Evolutionary conservation across 2,797 vertebrate genomes (phyloP).

Genomic region (Rhyacichthys aspro): DNA sequence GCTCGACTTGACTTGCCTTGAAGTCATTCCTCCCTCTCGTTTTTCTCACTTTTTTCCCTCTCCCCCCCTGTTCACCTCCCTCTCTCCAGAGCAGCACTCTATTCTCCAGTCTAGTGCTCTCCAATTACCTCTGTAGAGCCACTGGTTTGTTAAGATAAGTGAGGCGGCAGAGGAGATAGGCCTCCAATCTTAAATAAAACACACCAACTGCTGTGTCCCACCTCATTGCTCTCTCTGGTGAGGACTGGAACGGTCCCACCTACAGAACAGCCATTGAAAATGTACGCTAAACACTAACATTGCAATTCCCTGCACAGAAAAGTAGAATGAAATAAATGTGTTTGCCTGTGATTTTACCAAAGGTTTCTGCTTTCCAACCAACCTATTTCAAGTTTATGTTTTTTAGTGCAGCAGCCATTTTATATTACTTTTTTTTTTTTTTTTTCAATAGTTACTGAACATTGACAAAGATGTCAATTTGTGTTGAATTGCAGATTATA

Average conservation of each 20-base stretch:
- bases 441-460: too few species aligned
- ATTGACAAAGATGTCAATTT: too few species aligned
- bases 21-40: constrained; percentile 40
- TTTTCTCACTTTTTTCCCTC: constrained; percentile 27
- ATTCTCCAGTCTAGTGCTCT: constrained; percentile 76
- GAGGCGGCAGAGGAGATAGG: constrained; percentile 67
- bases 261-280: constrained; percentile 37
- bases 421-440: too few species aligned
- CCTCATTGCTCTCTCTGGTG: constrained; percentile 67
- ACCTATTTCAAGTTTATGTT: too few species aligned
- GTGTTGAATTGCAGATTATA: too few species aligned
- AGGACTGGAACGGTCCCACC: constrained; percentile 44
- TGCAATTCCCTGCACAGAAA: constrained; percentile 36
- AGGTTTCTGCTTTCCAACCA: too few species aligned
- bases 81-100: constrained; percentile 54
- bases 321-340: constrained; percentile 18
- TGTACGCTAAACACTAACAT: constrained; percentile 52
- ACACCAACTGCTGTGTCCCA: constrained; percentile 68
- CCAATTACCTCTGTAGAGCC: constrained; percentile 74
- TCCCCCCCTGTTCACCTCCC: constrained; percentile 22
- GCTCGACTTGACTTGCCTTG: constrained; percentile 48
- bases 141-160: constrained; percentile 81
- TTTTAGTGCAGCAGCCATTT: too few species aligned
- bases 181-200: constrained; percentile 76
- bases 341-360: not conserved